These are phyloP conservation scores for Globia sparganii DNA, from an alignment of 2,888 invertebrate genomes.

Conservation along the genomic window DNA sequence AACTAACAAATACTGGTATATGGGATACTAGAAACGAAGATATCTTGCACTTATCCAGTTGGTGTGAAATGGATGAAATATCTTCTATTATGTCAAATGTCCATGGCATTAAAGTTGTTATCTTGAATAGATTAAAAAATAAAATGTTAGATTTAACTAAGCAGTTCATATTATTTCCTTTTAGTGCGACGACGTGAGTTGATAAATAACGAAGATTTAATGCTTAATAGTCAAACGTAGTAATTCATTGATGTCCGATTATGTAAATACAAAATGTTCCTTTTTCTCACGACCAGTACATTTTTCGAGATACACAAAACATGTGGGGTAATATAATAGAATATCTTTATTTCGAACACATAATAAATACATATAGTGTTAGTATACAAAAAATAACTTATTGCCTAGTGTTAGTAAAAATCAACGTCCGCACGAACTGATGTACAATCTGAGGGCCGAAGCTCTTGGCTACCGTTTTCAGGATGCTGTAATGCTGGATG, in stretches of 20 bases:
- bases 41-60: background rate
- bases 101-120: background rate
- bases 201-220: conserved; percentile 39
- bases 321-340: background rate
- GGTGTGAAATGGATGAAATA: background rate
- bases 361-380: too few species aligned
- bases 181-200: conserved; percentile 51
- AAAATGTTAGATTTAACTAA: conserved; percentile 59
- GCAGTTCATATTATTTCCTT: conserved; percentile 49
- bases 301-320: background rate
- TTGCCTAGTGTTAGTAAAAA: too few species aligned
- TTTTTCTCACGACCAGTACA: background rate
- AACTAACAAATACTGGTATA: conserved; percentile 46
- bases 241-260: background rate
- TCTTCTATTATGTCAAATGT: background rate
- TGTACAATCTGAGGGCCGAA: too few species aligned
- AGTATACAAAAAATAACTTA: too few species aligned
- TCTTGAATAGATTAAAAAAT: conserved; percentile 4
- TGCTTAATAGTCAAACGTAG: conserved; percentile 14
- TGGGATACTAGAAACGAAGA: conserved; percentile 20
- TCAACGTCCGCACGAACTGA: too few species aligned
- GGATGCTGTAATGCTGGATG: too few species aligned
- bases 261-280: background rate
- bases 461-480: too few species aligned
- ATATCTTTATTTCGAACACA: too few species aligned